These are phyloP conservation scores for Eidolon helvum DNA, from an alignment of 2,113 vertebrate species.

Conservation along the genomic window DNA sequence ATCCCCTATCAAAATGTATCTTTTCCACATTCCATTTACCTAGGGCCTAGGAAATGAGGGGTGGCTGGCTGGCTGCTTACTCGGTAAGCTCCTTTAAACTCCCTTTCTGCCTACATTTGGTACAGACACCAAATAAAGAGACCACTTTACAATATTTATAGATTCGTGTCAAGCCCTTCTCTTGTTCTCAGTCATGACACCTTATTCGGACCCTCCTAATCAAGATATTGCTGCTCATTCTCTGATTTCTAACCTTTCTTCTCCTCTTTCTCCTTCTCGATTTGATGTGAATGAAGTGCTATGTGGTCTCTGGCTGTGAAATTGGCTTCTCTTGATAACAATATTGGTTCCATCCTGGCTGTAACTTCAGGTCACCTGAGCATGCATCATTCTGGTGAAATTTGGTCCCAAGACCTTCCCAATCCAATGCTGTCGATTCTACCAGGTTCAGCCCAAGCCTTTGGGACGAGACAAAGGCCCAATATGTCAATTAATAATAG, in stretches of 20 bases:
- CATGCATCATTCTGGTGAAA: not conserved
- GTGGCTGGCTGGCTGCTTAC: fast-evolving
- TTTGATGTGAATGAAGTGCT: not conserved
- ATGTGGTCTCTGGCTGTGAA: not conserved
- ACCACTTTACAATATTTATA: not conserved
- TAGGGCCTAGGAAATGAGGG: not conserved
- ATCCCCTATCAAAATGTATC: not conserved
- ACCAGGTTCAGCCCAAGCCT: not conserved
- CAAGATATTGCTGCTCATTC: too few relatives aligned
- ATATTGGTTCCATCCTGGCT: not conserved
- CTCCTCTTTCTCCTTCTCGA: not conserved
- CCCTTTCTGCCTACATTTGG: not conserved
- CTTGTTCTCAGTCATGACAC: not conserved
- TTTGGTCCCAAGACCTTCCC: not conserved
- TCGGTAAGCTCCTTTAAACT: not conserved
- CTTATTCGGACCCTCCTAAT: not conserved
- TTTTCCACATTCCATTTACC: not conserved
- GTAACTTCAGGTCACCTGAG: not conserved
- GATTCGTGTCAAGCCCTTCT: fast-evolving
- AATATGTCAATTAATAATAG: not conserved
- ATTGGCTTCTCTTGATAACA: not conserved
- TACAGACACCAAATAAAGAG: not conserved
- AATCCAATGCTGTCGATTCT: not conserved
- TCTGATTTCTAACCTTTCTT: not conserved
- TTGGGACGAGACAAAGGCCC: not conserved